Conservation (phyloP, 2,113 vertebrate genomes). For the Odocoileus virginianus region DNA sequence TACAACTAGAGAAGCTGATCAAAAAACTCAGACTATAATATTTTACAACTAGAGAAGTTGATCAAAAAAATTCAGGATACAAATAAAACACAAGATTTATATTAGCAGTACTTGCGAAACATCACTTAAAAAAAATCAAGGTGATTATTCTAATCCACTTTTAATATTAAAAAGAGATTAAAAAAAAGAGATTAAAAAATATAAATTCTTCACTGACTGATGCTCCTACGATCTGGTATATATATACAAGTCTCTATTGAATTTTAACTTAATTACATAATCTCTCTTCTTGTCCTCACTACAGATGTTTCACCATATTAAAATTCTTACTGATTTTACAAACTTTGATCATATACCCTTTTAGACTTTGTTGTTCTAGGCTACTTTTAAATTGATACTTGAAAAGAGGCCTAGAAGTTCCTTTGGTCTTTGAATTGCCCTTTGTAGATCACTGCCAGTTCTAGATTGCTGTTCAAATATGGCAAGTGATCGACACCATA, state of each 20-base stretch:
- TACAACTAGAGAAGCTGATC: not conserved
- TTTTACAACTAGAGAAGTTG: not conserved
- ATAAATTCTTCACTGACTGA: not conserved
- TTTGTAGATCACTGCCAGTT: not conserved
- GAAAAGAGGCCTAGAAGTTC: not conserved
- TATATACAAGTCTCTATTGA: not conserved
- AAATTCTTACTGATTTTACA: not conserved
- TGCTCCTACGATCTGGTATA: not conserved
- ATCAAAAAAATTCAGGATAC: not conserved
- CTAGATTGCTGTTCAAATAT: not conserved
- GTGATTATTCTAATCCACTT: not conserved
- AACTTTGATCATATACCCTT: not conserved
- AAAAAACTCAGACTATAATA: not conserved
- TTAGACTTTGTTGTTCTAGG: not conserved
- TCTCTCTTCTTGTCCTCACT: not conserved
- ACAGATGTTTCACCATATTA: not conserved
- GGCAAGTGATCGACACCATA: not conserved
- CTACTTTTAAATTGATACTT: not conserved
- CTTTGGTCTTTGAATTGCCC: not conserved
- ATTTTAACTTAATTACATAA: not conserved
- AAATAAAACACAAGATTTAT: not conserved
- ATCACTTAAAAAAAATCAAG: not conserved
- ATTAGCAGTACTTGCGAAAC: not conserved
- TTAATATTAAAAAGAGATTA: not conserved
- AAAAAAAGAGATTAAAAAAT: slow-evolving; percentile 4